These are phyloP conservation scores for Isotomurus palustris DNA, from an alignment of 2,888 invertebrate genomes.

Conservation along the genomic window DNA sequence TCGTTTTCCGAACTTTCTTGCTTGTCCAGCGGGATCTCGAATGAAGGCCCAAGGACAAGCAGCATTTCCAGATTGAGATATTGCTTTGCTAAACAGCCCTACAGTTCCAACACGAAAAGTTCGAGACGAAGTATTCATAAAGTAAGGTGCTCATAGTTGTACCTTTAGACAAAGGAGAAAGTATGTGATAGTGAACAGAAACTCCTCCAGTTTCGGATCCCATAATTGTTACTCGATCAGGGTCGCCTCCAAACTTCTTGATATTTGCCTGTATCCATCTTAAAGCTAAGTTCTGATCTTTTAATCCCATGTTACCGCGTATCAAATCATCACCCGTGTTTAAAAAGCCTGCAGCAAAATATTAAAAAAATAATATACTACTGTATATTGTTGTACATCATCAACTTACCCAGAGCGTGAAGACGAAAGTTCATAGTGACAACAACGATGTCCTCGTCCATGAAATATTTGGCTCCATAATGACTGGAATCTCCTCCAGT, in stretches of 20 bases:
- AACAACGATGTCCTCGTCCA: conserved; percentile 45
- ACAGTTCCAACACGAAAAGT: conserved; percentile 4
- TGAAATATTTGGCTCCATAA: conserved; percentile 37
- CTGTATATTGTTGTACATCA: neutral
- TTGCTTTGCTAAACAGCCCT: conserved; percentile 30
- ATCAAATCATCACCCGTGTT: conserved; percentile 32
- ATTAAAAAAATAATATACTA: too few relatives aligned
- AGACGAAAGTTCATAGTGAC: conserved; percentile 42
- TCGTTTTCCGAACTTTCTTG: conserved; percentile 30
- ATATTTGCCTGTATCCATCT: conserved; percentile 25
- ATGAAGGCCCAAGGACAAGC: conserved; percentile 27
- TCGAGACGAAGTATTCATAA: too few relatives aligned
- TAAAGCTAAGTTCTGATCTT: conserved; percentile 29
- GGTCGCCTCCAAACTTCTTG: conserved; percentile 34
- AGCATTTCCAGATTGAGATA: conserved; percentile 32
- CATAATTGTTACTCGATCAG: conserved; percentile 32
- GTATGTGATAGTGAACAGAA: conserved; percentile 32
- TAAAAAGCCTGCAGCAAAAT: conserved; percentile 23
- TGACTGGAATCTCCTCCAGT: conserved; percentile 35
- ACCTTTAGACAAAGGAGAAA: conserved; percentile 36
- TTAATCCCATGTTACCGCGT: conserved; percentile 1
- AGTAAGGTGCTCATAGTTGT: neutral
- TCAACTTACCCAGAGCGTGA: conserved; percentile 33
- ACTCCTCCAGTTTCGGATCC: conserved; percentile 27
- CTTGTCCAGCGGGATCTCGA: conserved; percentile 29